Percentiles rank a stretch among this genome's conserved stretches.
These are phyloP conservation scores for Penaeus indicus DNA, from an alignment of 1,140 invertebrate genomes.

Conservation along the genomic window DNA sequence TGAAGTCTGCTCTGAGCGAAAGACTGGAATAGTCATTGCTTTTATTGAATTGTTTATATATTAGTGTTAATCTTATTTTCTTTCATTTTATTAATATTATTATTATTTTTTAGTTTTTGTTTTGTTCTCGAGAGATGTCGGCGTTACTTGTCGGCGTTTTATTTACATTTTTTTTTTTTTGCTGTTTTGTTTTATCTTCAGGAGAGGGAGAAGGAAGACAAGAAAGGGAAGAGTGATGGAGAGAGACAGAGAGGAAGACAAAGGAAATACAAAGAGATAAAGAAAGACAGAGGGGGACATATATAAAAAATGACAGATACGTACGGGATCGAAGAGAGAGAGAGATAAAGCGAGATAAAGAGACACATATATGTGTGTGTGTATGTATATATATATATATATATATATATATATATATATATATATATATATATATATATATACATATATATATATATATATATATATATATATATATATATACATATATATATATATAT, in stretches of 20 bases:
- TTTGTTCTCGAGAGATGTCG: no score
- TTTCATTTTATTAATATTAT: no score
- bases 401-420: not conserved
- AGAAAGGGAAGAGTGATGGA: not conserved
- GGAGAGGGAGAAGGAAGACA: not conserved
- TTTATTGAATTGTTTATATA: no score
- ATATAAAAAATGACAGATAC: no score
- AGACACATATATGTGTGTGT: conserved; percentile 6
- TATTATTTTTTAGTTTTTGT: no score
- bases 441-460: not conserved
- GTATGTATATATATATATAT: not conserved
- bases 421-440: not conserved
- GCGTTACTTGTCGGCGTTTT: no score
- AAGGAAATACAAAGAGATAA: not conserved
- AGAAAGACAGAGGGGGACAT: no score
- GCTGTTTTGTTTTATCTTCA: no score
- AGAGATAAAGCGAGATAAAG: conserved; percentile 3
- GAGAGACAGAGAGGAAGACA: not conserved
- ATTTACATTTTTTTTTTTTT: no score
- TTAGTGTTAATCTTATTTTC: no score
- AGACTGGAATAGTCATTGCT: no score
- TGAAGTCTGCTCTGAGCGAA: no score
- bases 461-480: not conserved
- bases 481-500: not conserved
- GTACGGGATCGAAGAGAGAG: not conserved